These are phyloP conservation scores for Acanthochromis polyacanthus DNA, from an alignment of 2,113 vertebrate genomes.

Conservation along the genomic window DNA sequence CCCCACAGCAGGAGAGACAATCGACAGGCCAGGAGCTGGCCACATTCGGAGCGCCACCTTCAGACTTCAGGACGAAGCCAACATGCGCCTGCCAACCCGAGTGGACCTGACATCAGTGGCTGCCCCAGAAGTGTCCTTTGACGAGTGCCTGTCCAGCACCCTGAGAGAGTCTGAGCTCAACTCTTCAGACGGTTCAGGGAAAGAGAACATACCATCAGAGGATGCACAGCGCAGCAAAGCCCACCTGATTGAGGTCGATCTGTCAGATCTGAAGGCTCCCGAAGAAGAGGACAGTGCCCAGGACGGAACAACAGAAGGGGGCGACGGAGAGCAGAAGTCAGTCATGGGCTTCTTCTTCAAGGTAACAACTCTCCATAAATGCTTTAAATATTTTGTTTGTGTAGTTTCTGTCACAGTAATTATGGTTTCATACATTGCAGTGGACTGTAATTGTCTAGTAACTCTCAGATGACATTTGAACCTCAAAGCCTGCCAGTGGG, in stretches of 20 bases:
- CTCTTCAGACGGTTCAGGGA: conserved; percentile 80
- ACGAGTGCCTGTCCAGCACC: conserved; percentile 77
- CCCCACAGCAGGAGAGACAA: conserved; percentile 75
- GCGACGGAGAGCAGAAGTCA: conserved; percentile 92
- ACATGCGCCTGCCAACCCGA: conserved; percentile 85
- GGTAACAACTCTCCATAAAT: conserved; percentile 77
- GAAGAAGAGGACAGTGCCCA: conserved; percentile 83
- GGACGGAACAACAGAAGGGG: conserved; percentile 64
- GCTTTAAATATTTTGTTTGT: background rate
- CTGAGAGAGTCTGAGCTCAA: conserved; percentile 75
- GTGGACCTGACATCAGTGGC: conserved; percentile 83
- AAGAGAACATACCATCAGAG: conserved; percentile 80
- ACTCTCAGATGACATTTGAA: background rate
- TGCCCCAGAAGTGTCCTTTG: conserved; percentile 81
- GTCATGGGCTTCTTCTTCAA: conserved; percentile 98
- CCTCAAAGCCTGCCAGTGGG: too few species aligned
- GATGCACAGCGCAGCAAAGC: conserved; percentile 86
- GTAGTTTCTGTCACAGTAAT: too few species aligned
- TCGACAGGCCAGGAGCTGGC: conserved; percentile 77
- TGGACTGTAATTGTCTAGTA: background rate
- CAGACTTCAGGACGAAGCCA: conserved; percentile 89
- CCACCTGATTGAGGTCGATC: conserved; percentile 94
- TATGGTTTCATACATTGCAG: too few species aligned
- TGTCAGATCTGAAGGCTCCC: conserved; percentile 89
- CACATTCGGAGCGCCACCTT: conserved; percentile 77